Base-by-base conservation (phyloP, 2,888 invertebrate genomes). In the Epicampocera succincta region DNA sequence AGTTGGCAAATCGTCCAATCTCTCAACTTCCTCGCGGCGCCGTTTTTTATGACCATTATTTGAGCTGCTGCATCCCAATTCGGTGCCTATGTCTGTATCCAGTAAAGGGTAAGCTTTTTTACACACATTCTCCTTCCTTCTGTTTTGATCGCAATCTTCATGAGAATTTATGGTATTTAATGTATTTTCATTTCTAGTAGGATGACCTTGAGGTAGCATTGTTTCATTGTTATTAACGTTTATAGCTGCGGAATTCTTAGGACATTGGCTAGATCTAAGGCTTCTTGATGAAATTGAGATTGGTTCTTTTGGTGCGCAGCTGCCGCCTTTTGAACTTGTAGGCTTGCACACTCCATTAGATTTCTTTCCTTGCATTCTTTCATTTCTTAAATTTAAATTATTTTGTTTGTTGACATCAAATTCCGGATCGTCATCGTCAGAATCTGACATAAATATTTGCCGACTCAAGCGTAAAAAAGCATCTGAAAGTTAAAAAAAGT, bases 1-100 rank as follows among this genome's bases (percentile, higher is more conserved):
- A 17, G 88, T 87, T 29, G 88, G 87, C 74, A 86, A 87, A 40
- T 86, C 85, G 60, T 86, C 87, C 12, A 75, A 42, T 77, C 84
- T 78, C 42, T 86, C 85, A 38, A 69, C 66, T 60, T 85, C 82
- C 12, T 84, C 61, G 66, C 85, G 83, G 8, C 84, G 85, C 56
- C 84, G 84, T 40, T 84, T 74, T 25, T 78, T 78, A 38, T 74
- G 58, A 54, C 17, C 83, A 29, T 83, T 84, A 9, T 74, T 65
- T 73, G 83, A 73, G 52, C 60, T 42, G 29, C 21, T 50, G 50
- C 44, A 50, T 15, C 3, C 65, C 13, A 56, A 29, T 48, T 0
- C 42, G 29, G 19, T 21, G 6, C 54, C 17, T 3, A 1, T 25
- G 19, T 38, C n/a, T 11, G 72, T n/a, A n/a, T 77, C 54, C 11